Percentiles rank a stretch among this genome's conserved stretches.
Conservation (phyloP, 2,888 invertebrate species). For the Caenorhabditis drosophilae region DNA sequence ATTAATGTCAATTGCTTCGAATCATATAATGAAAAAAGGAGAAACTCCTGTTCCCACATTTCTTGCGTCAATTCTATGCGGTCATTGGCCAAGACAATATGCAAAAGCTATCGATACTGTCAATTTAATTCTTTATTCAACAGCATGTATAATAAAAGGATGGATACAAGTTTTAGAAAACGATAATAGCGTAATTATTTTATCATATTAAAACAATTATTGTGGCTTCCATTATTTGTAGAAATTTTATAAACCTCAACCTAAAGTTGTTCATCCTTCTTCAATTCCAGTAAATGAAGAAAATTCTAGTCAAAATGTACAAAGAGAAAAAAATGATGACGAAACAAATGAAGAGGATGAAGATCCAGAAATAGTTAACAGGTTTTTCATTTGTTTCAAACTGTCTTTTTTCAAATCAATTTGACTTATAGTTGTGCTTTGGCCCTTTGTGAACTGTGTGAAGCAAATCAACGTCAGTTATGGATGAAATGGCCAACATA, state of each 20-base stretch:
- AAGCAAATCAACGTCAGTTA: conserved; percentile 38
- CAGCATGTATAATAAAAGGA: conserved; percentile 44
- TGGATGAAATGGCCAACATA: conserved; percentile 53
- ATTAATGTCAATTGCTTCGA: conserved; percentile 21
- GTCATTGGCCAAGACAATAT: conserved; percentile 39
- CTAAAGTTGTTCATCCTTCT: conserved; percentile 1
- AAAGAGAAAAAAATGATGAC: conserved; percentile 3
- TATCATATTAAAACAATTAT: too few species aligned
- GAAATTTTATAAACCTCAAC: conserved; percentile 6
- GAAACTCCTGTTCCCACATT: conserved; percentile 26
- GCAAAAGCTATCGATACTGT: conserved; percentile 40
- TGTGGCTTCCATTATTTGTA: too few species aligned
- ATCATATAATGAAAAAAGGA: conserved; percentile 26
- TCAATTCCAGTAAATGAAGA: conserved; percentile 9
- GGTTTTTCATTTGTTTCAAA: too few species aligned
- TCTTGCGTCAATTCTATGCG: conserved; percentile 36
- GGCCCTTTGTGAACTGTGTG: conserved; percentile 38
- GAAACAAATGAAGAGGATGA: conserved; percentile 15
- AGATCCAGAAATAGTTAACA: conserved; percentile 37
- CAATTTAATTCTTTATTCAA: conserved; percentile 40
- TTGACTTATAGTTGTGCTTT: conserved; percentile 37
- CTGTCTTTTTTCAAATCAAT: too few species aligned
- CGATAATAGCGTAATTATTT: conserved; percentile 37
- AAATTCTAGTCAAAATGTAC: too few species aligned
- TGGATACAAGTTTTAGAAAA: conserved; percentile 46